Base-by-base conservation (phyloP, 1,140 invertebrate species). In the Hycleus cichorii region DNA sequence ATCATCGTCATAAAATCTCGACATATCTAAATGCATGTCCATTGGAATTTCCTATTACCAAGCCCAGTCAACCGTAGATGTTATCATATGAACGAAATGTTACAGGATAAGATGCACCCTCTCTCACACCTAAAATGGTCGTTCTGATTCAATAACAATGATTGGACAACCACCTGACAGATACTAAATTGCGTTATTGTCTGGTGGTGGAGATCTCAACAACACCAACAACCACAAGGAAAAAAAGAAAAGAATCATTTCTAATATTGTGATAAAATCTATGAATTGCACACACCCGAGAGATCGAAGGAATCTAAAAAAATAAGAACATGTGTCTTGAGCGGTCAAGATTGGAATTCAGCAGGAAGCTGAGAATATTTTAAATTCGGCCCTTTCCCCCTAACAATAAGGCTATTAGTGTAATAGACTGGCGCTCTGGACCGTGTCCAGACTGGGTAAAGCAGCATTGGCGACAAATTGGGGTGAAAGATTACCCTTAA, bases 371-470 rank as follows among this genome's bases (percentile, higher is more conserved):
- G 54, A 47, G 60, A 53, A 55, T 61, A 65, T 67, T 69, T 69
- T 70, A 70, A 70, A 70, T 51, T 68, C 58, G 56, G 40, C 32
- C 32, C 32, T 32, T 59, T 58, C 57, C 64, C 63, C 57, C 60
- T 58, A 65, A 69, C 69, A 70, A 70, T 71, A 64, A 62, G 68
- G 49, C 69, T 70, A 71, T 71, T 71, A 71, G 68, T 61, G 64
- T 71, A 71, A 71, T 69, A 69, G 69, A 66, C 64, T 63, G 57
- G 63, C 63, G 58, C 60, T 58, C 47, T 67, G 68, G 69, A 71
- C 69, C 69, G 65, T 68, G 69, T 71, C 69, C 69, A 70, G 64
- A 68, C 67, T 68, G 59, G 65, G 66, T 65, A 71, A 70, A 58
- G 63, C 62, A 54, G 52, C 62, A 65, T 69, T 67, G 65, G 68